Base-by-base conservation (phyloP, 2,113 vertebrate species). In the Micronycteris hirsuta region DNA sequence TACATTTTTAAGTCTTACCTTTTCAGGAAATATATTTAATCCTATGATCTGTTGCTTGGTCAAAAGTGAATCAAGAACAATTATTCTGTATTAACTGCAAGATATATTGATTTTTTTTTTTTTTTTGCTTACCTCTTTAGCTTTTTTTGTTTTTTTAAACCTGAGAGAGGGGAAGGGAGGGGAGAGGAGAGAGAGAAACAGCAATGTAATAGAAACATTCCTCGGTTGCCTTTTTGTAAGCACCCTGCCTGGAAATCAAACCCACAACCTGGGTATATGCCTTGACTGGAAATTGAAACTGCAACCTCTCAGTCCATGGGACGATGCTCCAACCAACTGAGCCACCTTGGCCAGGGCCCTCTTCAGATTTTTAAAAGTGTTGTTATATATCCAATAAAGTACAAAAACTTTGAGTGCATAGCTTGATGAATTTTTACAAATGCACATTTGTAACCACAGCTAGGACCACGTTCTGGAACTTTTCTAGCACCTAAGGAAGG, bases 1-100 rank as follows among this genome's bases (percentile, higher is more conserved):
- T 89, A 14, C 13, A 31, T 67, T 86, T 81, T 93, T 78, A 83
- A 92, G 73, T 41, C 14, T 38, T 77, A 82, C 2, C 19, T 89
- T 86, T 96, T 92, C 14, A 70, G 47, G 19, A 93, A 93, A 67
- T 78, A 36, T n/a, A 61, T 78, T 93, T 84, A 78, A 80, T 89
- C 17, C 45, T 77, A 45, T 73, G 68, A 17, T 71, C 43, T 91
- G 5, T 14, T 68, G 19, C 43, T 89, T 67, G 73, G 81, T 7
- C 56, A 61, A 49, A 89, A 94, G 24, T 78, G 68, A 67, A 92
- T 71, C 33, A 47, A 77, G 38, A 85, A 12, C 10, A 20, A 71
- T 63, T 86, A 45, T 83, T 74, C 33, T 61, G 11, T 77, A 19
- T 80, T 93, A 89, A 65, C 3, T 86, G 76, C 0, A 67, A 65